Base-by-base conservation (phyloP, 2,113 vertebrate genomes). In the Numida meleagris region DNA sequence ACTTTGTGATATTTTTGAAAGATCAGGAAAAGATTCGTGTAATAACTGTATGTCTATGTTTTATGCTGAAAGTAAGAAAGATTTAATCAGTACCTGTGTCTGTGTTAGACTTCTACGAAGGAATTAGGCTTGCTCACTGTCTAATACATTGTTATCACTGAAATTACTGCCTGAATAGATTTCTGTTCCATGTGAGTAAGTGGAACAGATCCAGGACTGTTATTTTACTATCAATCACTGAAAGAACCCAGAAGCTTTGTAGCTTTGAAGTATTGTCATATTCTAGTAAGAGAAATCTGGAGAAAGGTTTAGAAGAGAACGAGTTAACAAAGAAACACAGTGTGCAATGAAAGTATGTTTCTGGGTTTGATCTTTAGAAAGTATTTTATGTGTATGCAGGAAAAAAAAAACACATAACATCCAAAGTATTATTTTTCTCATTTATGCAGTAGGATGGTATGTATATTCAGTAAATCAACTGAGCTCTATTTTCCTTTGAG, bases 131-230 rank as follows among this genome's bases (percentile, higher is more conserved):
- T 84, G 18, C 62, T 89, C 51, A 82, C 51, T 74, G 33, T 59
- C 51, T 72, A 46, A 36, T 42, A 57, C 7, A 36, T 53, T 66
- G 36, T 82, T 90, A 51, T 46, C 27, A 76, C 10, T 83, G 42
- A 92, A 93, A 93, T 77, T 70, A n/a, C 42, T 86, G 10, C n/a
- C n/a, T 88, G 45, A 88, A 77, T 53, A 82, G 63, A 66, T 86
- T 85, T 46, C 15, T 84, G 25, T 62, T 83, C 19, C 55, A n/a
- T 16, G 12, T 79, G 46, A 88, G 25, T 57, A 86, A 89, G 36
- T 46, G 34, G 23, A 92, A 82, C 53, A 82, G 42, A 81, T 58
- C 13, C 29, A 73, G 50, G 40, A 51, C 19, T 51, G 40, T 79
- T 93, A 74, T 82, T 85, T 91, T 74, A 27, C 33, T 68, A 51